Evolutionary conservation across 1,140 invertebrate genomes (phyloP).

Genomic region (Tetramorium simillimum): DNA sequence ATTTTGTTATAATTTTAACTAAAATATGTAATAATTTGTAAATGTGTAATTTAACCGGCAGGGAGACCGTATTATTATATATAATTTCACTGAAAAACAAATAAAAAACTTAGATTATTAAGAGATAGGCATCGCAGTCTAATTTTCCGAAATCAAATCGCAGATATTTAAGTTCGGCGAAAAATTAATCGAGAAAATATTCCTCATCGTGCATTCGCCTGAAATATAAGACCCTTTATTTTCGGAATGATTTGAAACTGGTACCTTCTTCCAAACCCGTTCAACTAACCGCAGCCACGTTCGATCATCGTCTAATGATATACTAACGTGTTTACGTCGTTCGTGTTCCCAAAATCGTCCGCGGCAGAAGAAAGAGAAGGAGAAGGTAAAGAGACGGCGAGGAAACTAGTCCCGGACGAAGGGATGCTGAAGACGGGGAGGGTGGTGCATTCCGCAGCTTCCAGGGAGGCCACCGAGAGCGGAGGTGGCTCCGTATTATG

Average conservation of each 20-base stretch:
- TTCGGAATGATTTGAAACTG: not conserved
- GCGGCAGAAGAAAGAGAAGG: not conserved
- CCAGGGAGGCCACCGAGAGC: slow-evolving; percentile 65
- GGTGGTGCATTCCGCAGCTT: slow-evolving; percentile 76
- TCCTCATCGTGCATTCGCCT: not conserved
- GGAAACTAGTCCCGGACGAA: slow-evolving; percentile 10
- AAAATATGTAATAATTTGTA: not conserved
- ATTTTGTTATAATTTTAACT: not conserved
- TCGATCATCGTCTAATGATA: slow-evolving; percentile 44
- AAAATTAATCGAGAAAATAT: not conserved
- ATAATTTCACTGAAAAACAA: not conserved
- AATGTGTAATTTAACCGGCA: not conserved
- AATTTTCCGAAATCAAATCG: not conserved
- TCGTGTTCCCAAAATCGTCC: slow-evolving; percentile 3
- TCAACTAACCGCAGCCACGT: not conserved
- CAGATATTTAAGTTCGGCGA: not conserved
- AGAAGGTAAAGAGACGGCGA: not conserved
- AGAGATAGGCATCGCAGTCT: not conserved
- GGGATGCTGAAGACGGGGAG: slow-evolving; percentile 39
- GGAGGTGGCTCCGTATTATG: slow-evolving; percentile 71
- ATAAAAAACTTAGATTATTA: not conserved
- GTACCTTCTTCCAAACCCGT: not conserved
- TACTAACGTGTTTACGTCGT: slow-evolving; percentile 35
- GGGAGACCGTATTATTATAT: not conserved
- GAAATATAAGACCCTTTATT: not conserved